Evolutionary conservation across 2,797 vertebrate genomes (phyloP), one percentile per base, ranked within the genome.

Genomic region (Pangasius krempfi): DNA sequence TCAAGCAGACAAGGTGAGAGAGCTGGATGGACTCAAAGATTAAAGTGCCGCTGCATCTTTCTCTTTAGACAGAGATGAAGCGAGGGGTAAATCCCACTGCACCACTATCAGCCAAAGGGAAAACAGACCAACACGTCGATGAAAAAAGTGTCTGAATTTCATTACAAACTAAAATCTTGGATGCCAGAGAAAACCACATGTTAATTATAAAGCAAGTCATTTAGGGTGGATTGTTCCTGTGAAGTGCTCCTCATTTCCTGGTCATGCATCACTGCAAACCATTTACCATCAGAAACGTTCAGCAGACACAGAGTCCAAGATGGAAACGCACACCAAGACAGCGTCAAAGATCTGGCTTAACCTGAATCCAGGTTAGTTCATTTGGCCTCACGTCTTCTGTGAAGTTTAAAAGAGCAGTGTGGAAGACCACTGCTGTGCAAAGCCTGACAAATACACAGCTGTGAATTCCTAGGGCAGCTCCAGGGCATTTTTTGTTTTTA

Each of bases 321-420:
- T 6, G 2, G 4, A 58, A 40, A 60, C 30, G 40, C 60, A 50
- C 62, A 50, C 60, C 81, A n/a, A 18, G 40, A 84, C 7, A 47
- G 14, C 27, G 16, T 30, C 20, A 83, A 64, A 60, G 5, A 27
- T 22, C 56, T 27, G 37, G 4, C 1, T 44, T 83, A 64, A 64
- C 40, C 81, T 68, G 44, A 68, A 68, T 64, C 81, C 81, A 47
- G 60, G 54, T 58, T 81, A 58, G 56, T 44, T 82, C 0, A 82
- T 62, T 62, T 16, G 5, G 56, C 4, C 56, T 60, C 33, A 16
- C 6, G 12, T 25, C 4, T 81, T 37, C 20, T 33, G 20, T 13
- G 20, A 58, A 37, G 78, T 5, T 81, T 58, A 56, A 80, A 80
- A 33, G 52, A 18, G 13, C 16, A 18, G 52, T 33, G 18, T 7